phyloP scores from a whole-genome alignment of 2,113 vertebrate genomes.

The Pelodiscus sinensis region DNA sequence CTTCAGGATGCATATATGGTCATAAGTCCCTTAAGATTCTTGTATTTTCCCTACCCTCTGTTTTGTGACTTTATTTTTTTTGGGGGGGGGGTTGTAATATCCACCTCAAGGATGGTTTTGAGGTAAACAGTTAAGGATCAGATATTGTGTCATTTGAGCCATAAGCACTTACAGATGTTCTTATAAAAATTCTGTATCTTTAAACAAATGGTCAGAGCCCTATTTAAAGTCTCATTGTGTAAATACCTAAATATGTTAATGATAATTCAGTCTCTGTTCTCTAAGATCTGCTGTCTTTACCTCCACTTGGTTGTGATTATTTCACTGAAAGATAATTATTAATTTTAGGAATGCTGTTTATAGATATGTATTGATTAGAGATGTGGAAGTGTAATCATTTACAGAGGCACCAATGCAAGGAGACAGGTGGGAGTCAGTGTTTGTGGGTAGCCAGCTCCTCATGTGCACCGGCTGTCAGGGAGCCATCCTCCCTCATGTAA shows the following conservation, averaged over 20 bases:
- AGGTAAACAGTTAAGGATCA: neutral
- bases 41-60: neutral
- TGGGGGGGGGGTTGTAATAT: neutral
- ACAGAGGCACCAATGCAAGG: too few species aligned
- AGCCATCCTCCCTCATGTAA: too few species aligned
- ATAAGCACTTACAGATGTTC: neutral
- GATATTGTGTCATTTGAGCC: neutral
- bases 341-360: neutral
- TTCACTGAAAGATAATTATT: neutral
- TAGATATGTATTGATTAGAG: neutral
- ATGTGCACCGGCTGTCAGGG: too few species aligned
- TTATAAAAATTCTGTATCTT: neutral
- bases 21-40: neutral
- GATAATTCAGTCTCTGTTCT: accelerated
- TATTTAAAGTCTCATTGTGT: neutral
- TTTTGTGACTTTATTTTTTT: too few species aligned
- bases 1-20: neutral
- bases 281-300: neutral
- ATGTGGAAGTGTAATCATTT: too few species aligned
- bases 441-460: too few species aligned
- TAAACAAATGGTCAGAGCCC: neutral
- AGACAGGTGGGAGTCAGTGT: too few species aligned
- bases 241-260: neutral
- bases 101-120: accelerated
- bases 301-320: neutral